Base-by-base conservation (phyloP, 2,888 invertebrate species). In the Chrysolina oricalcia region DNA sequence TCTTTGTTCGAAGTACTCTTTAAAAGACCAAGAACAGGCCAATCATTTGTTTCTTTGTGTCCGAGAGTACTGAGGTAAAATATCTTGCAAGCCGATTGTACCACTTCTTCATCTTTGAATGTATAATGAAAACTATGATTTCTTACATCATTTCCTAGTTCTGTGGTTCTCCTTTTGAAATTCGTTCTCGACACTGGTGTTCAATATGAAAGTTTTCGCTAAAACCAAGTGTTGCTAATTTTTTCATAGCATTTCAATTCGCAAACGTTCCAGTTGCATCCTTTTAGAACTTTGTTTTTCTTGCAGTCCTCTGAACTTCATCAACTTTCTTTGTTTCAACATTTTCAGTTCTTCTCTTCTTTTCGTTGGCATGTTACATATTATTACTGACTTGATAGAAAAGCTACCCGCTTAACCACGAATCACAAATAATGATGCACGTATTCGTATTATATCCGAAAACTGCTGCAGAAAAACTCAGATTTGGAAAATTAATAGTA, bases 241-340 rank as follows among this genome's bases (percentile, higher is more conserved):
- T 40, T 48, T 15, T 48, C 48, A 15, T 48, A 48, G 48, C 48
- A 48, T 13, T 48, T 48, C 48, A 13, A 48, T 48, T 48, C n/a
- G 48, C 48, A 48, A 10, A 48, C n/a, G 15, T 48, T 48, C 48
- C 13, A 10, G 48, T 48, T 48, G 48, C 48, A 48, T 48, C 48
- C 48, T 48, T 48, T 13, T 48, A 48, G 13, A 15, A 48, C 48
- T 48, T 48, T 48, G 48, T 48, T 15, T 48, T 13, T 15, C 15
- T 15, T 48, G 48, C 48, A 48, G 48, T 48, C 3, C 48, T 48
- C 48, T 15, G 48, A 27, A 21, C 27, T 62, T 27, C 27, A 62
- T 62, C 62, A 62, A 62, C 21, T 62, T 62, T 27, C 62, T 62
- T 27, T 62, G 27, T 10, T 27, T 62, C 62, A 62, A 62, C 27